phyloP scores from a whole-genome alignment of 1,140 invertebrate species.

The Prorops nasuta region DNA sequence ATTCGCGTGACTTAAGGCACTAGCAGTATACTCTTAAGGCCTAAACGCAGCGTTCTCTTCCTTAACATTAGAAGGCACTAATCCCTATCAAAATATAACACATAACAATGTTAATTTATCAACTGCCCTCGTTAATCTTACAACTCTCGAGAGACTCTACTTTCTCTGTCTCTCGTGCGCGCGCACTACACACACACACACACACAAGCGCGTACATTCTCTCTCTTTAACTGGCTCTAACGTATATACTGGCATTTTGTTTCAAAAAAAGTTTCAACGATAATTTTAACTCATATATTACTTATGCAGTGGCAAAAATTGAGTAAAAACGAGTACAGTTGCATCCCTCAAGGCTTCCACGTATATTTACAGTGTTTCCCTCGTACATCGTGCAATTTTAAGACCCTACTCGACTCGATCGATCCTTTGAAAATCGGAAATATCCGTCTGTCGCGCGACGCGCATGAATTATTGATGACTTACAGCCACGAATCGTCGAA shows the following conservation, averaged over 20 bases:
- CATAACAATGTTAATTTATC: slow-evolving; percentile 31
- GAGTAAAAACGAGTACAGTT: slow-evolving; percentile 15
- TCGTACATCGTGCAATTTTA: too few species aligned
- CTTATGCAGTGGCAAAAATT: slow-evolving; percentile 17
- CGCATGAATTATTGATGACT: too few species aligned
- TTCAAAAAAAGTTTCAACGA: slow-evolving; percentile 15
- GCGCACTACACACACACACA: too few species aligned
- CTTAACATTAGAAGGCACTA: slow-evolving; percentile 51
- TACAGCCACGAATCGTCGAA: too few species aligned
- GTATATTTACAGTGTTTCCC: too few species aligned
- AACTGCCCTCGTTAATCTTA: neutral
- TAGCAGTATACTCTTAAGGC: slow-evolving; percentile 42
- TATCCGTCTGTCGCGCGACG: too few species aligned
- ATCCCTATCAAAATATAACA: slow-evolving; percentile 43
- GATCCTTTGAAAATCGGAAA: too few species aligned
- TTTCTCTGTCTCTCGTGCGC: too few species aligned
- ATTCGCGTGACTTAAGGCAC: slow-evolving; percentile 49
- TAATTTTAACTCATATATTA: slow-evolving; percentile 19
- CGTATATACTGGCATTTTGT: slow-evolving; percentile 50
- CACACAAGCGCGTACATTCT: too few species aligned
- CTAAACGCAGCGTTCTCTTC: slow-evolving; percentile 34
- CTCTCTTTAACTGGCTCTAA: slow-evolving; percentile 49
- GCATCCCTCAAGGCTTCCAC: slow-evolving; percentile 14
- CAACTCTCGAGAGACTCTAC: too few species aligned
- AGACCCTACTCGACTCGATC: too few species aligned